Evolutionary conservation across 2,888 invertebrate species (phyloP).

Genomic region (Dasysyrphus tricinctus): DNA sequence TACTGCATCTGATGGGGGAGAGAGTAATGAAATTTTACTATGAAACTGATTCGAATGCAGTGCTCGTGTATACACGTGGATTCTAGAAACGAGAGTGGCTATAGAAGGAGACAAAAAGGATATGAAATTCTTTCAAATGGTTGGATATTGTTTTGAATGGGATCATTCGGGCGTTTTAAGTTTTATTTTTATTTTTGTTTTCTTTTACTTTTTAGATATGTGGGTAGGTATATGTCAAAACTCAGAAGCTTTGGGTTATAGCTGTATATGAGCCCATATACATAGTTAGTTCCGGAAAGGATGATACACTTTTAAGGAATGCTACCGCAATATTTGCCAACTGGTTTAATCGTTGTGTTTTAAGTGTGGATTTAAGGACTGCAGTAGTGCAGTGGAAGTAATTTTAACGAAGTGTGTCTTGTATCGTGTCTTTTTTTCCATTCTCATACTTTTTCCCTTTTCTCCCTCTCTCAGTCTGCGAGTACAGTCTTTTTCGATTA

Average conservation of each 20-base stretch:
- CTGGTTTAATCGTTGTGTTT: conserved; percentile 71
- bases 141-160: conserved; percentile 75
- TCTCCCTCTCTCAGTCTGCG: background rate
- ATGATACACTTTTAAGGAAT: conserved; percentile 45
- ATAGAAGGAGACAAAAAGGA: conserved; percentile 38
- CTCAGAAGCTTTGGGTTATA: background rate
- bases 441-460: background rate
- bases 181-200: conserved; percentile 4
- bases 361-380: conserved; percentile 73
- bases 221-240: background rate
- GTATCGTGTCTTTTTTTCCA: background rate
- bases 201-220: conserved; percentile 4
- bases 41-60: conserved; percentile 64
- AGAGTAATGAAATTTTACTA: conserved; percentile 72
- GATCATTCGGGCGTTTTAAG: conserved; percentile 65
- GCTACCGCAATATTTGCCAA: conserved; percentile 74
- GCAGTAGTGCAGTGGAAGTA: conserved; percentile 48
- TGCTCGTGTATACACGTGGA: conserved; percentile 14
- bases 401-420: conserved; percentile 21
- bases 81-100: background rate
- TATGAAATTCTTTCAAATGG: conserved; percentile 74
- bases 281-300: conserved; percentile 29
- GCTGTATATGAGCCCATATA: no score
- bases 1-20: background rate
- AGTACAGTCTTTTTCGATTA: conserved; percentile 45